Evolutionary conservation across 1,140 invertebrate genomes (phyloP).

Genomic region (Scaptomyza pallida): DNA sequence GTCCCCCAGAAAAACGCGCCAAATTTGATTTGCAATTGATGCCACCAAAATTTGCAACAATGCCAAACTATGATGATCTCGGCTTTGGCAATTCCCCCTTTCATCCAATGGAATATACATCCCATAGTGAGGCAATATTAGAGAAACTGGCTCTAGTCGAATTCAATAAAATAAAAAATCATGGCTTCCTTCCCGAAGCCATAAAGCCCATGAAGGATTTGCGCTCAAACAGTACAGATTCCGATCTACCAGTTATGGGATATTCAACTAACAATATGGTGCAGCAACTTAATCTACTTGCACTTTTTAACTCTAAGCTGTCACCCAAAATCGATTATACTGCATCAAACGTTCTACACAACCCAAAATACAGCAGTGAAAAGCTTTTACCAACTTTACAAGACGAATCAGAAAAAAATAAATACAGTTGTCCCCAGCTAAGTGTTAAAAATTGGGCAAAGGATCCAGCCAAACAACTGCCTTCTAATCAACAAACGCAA

Average conservation of each 20-base stretch:
- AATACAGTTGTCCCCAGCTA: conserved; percentile 56
- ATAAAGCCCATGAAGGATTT: conserved; percentile 23
- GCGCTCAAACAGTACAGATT: conserved; percentile 13
- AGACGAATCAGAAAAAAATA: conserved; percentile 46
- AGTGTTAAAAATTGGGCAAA: conserved; percentile 85
- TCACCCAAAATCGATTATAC: conserved; percentile 65
- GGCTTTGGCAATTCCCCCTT: conserved; percentile 66
- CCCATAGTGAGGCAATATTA: conserved; percentile 62
- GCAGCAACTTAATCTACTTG: conserved; percentile 59
- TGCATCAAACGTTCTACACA: background rate
- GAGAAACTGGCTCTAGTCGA: conserved; percentile 71
- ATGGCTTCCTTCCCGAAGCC: conserved; percentile 84
- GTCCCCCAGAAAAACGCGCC: conserved; percentile 85
- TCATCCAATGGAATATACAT: conserved; percentile 52
- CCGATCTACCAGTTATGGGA: conserved; percentile 24
- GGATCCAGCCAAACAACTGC: conserved; percentile 62
- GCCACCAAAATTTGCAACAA: conserved; percentile 68
- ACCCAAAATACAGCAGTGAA: conserved; percentile 5
- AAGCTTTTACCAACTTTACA: background rate
- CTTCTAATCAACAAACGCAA: conserved; percentile 35
- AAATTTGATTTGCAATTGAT: conserved; percentile 73
- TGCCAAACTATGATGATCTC: conserved; percentile 65
- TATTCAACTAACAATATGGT: conserved; percentile 61
- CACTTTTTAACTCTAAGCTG: conserved; percentile 65
- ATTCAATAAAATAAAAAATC: conserved; percentile 59